These are phyloP conservation scores for Pollachius pollachius DNA, from an alignment of 2,113 vertebrate genomes.

Conservation along the genomic window DNA sequence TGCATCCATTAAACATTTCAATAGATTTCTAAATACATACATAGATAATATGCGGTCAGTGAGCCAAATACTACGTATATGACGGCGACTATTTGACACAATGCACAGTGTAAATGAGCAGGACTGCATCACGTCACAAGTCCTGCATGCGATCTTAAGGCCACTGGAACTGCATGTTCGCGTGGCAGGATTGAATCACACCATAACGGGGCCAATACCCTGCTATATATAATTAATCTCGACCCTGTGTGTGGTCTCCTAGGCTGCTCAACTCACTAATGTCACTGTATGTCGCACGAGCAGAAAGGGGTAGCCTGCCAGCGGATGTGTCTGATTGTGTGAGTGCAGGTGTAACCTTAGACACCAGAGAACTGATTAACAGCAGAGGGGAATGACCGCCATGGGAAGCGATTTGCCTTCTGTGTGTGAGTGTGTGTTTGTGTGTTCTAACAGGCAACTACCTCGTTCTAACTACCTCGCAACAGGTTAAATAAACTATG, in stretches of 20 bases:
- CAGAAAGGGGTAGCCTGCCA: conserved; percentile 12
- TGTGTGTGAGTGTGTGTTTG: background rate
- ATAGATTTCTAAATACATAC: no score
- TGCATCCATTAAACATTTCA: no score
- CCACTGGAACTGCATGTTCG: background rate
- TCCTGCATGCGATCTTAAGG: no score
- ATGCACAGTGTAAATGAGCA: no score
- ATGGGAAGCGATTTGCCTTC: conserved; percentile 11
- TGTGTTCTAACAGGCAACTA: no score
- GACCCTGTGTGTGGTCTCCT: background rate
- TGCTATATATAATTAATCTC: background rate
- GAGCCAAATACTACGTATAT: no score
- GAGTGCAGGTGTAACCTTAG: conserved; percentile 26
- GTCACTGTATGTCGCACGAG: conserved; percentile 11
- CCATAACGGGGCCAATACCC: background rate
- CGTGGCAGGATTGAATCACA: background rate
- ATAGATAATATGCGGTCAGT: no score
- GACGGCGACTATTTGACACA: no score
- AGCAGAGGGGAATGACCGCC: conserved; percentile 29
- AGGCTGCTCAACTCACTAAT: conserved; percentile 15
- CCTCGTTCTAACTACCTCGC: no score
- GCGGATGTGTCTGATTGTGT: conserved; percentile 7
- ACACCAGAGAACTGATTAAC: conserved; percentile 45
- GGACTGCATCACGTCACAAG: no score
- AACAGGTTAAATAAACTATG: no score